These are phyloP conservation scores for Grammomys dolichurus DNA, from an alignment of 2,113 vertebrate genomes.

Conservation along the genomic window DNA sequence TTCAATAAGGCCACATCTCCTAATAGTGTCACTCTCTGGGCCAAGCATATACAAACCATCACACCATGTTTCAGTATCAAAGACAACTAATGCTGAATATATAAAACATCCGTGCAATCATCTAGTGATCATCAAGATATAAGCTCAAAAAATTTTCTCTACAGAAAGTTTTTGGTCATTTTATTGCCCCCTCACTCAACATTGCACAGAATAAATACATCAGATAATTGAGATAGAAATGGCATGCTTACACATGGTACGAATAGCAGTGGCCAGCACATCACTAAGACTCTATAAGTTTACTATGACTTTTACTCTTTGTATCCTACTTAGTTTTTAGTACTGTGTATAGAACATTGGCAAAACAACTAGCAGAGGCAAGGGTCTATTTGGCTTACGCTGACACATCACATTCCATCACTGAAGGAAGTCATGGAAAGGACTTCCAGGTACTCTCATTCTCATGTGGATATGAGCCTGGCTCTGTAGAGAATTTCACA, in stretches of 20 bases:
- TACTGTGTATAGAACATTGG: background rate
- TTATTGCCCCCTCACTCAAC: background rate
- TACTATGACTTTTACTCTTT: background rate
- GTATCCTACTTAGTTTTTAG: background rate
- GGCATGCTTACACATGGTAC: background rate
- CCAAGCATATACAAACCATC: too few species aligned
- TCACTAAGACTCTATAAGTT: background rate
- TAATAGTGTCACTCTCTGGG: too few species aligned
- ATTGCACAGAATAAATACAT: background rate
- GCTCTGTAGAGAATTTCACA: background rate
- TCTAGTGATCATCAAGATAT: background rate
- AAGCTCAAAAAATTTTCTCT: background rate
- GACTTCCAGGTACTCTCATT: background rate
- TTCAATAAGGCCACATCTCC: too few species aligned
- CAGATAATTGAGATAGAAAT: background rate
- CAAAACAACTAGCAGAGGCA: background rate
- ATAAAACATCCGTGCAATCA: background rate
- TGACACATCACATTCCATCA: background rate
- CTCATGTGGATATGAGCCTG: too few species aligned
- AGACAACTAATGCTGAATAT: background rate
- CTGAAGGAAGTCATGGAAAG: background rate
- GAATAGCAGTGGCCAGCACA: background rate
- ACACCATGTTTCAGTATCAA: background rate
- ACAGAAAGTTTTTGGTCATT: background rate
- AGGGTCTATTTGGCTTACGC: background rate